Evolutionary conservation across 1,140 invertebrate genomes (phyloP).

Genomic region (Scaptomyza montana): DNA sequence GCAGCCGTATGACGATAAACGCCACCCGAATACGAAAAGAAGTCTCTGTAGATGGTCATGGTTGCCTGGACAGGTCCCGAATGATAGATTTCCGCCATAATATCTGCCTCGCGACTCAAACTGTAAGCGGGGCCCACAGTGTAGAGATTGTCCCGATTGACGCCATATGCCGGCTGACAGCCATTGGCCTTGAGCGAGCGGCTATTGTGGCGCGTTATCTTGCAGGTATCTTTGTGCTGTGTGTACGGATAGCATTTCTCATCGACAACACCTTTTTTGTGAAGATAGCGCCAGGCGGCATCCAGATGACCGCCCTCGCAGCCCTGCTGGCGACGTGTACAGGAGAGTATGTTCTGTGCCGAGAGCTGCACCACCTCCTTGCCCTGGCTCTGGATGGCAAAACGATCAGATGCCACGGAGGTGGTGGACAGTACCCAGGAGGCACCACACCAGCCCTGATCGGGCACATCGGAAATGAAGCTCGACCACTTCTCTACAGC

Average conservation of each 20-base stretch:
- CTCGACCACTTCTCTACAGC: conserved; percentile 89
- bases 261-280: conserved; percentile 91
- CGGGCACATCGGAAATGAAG: conserved; percentile 89
- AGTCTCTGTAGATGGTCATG: conserved; percentile 94
- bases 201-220: conserved; percentile 84
- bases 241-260: conserved; percentile 93
- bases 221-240: conserved; percentile 86
- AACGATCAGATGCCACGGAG: conserved; percentile 91
- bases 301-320: conserved; percentile 95
- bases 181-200: conserved; percentile 85
- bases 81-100: conserved; percentile 95
- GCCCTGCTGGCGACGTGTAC: conserved; percentile 90
- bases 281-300: conserved; percentile 94
- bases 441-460: conserved; percentile 96
- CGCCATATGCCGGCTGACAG: conserved; percentile 84
- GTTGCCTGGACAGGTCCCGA: conserved; percentile 98
- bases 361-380: conserved; percentile 89
- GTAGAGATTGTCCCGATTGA: conserved; percentile 87
- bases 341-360: conserved; percentile 93
- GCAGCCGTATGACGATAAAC: conserved; percentile 89
- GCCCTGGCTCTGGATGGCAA: conserved; percentile 92
- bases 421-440: conserved; percentile 96
- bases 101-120: conserved; percentile 90
- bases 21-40: conserved; percentile 94
- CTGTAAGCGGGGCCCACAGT: conserved; percentile 93